Evolutionary conservation across 35 echinoderm and acorn worm species (phyloP).

Genomic region (Anneissia japonica): DNA sequence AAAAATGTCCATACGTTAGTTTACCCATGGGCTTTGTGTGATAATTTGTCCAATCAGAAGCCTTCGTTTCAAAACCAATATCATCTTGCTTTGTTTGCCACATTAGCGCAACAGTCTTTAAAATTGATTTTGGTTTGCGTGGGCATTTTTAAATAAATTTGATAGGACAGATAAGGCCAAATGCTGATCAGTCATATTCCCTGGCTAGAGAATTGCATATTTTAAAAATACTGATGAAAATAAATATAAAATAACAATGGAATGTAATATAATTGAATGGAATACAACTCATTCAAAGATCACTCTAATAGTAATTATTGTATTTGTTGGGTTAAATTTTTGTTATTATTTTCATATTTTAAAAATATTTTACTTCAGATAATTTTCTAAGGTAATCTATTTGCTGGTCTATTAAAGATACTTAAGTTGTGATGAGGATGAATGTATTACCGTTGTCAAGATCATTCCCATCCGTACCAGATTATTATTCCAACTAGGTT

Average conservation of each 20-base stretch:
- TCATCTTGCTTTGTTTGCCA: neutral
- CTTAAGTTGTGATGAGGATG: neutral
- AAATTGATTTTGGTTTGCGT: neutral
- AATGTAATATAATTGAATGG: too few relatives aligned
- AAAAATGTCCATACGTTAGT: neutral
- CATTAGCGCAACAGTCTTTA: neutral
- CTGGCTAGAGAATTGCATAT: too few relatives aligned
- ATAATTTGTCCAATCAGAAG: neutral
- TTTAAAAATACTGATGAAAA: too few relatives aligned
- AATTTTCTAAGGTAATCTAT: neutral
- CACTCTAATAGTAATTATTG: too few relatives aligned
- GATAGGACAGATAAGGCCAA: neutral
- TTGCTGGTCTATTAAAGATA: neutral
- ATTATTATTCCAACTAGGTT: neutral
- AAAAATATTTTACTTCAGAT: too few relatives aligned
- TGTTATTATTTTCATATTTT: too few relatives aligned
- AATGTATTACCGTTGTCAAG: neutral
- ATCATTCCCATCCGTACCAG: neutral
- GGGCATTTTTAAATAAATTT: neutral
- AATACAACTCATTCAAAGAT: too few relatives aligned
- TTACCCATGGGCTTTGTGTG: neutral
- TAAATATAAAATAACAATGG: too few relatives aligned
- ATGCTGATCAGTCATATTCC: neutral
- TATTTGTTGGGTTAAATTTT: too few relatives aligned
- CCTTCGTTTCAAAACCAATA: neutral